phyloP scores from a whole-genome alignment of 2,888 invertebrate species.

The Protonemura montana region DNA sequence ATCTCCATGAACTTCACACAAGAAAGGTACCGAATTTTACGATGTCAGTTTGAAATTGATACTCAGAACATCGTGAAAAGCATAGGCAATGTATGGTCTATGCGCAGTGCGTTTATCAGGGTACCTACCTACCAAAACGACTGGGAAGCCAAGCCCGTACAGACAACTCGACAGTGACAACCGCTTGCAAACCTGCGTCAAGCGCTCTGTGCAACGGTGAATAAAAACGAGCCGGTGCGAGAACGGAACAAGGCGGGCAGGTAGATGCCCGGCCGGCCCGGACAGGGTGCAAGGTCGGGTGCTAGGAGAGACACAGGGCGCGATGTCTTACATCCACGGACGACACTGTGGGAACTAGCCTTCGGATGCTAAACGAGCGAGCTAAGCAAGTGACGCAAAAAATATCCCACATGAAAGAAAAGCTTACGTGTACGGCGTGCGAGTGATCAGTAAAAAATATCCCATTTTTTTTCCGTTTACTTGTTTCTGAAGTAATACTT shows the following conservation, averaged over 20 bases:
- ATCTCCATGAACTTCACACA: background rate
- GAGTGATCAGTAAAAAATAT: too few relatives aligned
- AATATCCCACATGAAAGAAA: too few relatives aligned
- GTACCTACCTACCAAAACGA: background rate
- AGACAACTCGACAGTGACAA: background rate
- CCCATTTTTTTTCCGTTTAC: too few relatives aligned
- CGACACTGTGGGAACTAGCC: too few relatives aligned
- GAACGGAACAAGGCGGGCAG: conserved; percentile 40
- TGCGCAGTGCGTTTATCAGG: background rate
- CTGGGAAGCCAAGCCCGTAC: background rate
- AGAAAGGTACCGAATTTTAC: background rate
- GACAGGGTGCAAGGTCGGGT: too few relatives aligned
- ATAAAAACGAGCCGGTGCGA: background rate
- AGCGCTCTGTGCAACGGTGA: conserved; percentile 19
- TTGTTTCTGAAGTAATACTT: too few relatives aligned
- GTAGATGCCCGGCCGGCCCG: background rate
- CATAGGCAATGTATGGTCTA: background rate
- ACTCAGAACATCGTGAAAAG: background rate
- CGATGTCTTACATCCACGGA: background rate
- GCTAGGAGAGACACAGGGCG: background rate
- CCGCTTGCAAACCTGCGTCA: background rate
- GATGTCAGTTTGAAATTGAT: background rate
- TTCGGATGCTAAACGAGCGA: too few relatives aligned
- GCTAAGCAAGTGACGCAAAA: too few relatives aligned
- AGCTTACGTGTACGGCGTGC: too few relatives aligned